Base-by-base conservation (phyloP, 1,140 invertebrate genomes). In the Macrobrachium rosenbergii region DNA sequence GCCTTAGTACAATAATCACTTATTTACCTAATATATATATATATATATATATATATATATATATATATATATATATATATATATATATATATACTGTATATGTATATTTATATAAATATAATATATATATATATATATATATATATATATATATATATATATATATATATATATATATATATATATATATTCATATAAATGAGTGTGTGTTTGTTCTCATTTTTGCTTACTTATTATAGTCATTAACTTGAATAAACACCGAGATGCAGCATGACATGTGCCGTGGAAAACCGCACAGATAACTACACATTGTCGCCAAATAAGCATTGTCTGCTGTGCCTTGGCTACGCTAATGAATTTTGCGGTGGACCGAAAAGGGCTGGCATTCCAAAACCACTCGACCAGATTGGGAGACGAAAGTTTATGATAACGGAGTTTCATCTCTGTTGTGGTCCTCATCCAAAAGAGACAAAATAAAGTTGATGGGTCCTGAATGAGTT, bases 41-140 rank as follows among this genome's bases (percentile, higher is more conserved):
- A 67, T 67, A 67, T 67, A 67, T 67, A 67, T 67, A 67, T 67
- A 67, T 67, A 67, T 67, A 67, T 67, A 67, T 67, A 67, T 67
- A 14, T 67, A 67, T 67, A n/a, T 67, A 67, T 67, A 67, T 67
- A 67, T 19, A 67, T 23, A 67, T 23, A 67, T 23, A 67, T 23
- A 67, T 23, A 67, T 23, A 67, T 23, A 67, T 23, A 67, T 23
- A 67, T 28, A 67, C 28, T 28, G 23, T 28, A 67, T 28, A 67
- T 28, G 16, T 28, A 12, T 28, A 12, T 12, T 6, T 12, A 67
- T 23, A 67, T 23, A 67, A 6, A 67, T 67, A 67, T 14, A 67
- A 10, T 67, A 67, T 67, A 67, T 67, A 14, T 67, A 67, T 67
- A 67, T 67, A 67, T 67, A 67, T 67, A 67, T 67, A 67, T 67